These are phyloP conservation scores for Whitmania pigra DNA, from an alignment of 1,140 invertebrate species.

Conservation along the genomic window DNA sequence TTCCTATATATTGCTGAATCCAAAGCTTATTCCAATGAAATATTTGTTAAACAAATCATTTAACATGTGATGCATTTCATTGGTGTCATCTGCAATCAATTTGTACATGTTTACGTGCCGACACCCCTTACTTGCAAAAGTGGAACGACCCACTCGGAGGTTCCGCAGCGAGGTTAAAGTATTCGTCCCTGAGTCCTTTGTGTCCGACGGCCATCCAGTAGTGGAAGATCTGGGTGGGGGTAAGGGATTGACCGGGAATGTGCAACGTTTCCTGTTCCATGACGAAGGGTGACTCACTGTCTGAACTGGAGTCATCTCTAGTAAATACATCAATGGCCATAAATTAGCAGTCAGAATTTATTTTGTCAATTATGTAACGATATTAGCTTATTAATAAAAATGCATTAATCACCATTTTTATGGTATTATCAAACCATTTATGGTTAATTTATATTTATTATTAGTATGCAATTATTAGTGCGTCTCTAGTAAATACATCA, in stretches of 20 bases:
- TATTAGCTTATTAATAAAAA: neutral
- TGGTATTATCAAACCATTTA: no score
- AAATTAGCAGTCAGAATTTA: neutral
- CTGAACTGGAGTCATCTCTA: neutral
- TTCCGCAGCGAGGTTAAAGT: slow-evolving; percentile 63
- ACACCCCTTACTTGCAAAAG: slow-evolving; percentile 36
- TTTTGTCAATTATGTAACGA: neutral
- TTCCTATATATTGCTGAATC: no score
- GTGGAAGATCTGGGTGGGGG: slow-evolving; percentile 63
- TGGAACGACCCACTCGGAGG: slow-evolving; percentile 61
- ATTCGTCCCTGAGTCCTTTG: slow-evolving; percentile 64
- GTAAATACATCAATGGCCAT: neutral
- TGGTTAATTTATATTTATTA: no score
- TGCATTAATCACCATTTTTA: no score
- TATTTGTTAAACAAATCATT: neutral
- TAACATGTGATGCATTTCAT: no score
- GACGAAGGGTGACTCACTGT: slow-evolving; percentile 28
- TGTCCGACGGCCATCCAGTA: slow-evolving; percentile 60
- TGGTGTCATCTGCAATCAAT: no score
- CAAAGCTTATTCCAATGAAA: neutral
- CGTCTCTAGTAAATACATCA: no score
- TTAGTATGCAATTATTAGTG: no score
- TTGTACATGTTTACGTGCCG: no score
- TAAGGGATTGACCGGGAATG: slow-evolving; percentile 41
- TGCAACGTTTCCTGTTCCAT: slow-evolving; percentile 35